phyloP scores from a whole-genome alignment of 2,888 invertebrate species.

The Nesidiocoris tenuis region DNA sequence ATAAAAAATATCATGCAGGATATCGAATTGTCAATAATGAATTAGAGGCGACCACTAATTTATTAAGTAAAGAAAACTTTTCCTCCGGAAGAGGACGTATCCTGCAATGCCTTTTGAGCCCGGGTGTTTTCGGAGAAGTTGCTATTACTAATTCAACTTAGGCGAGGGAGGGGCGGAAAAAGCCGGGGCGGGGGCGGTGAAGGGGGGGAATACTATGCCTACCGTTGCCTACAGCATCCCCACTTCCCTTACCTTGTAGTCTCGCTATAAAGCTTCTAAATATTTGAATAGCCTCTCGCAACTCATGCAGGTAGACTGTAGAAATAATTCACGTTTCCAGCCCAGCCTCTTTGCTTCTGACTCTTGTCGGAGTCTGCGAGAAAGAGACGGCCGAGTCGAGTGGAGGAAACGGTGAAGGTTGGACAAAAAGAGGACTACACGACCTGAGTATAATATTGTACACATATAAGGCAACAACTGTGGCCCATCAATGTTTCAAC shows the following conservation, averaged over 20 bases:
- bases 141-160: conserved; percentile 49
- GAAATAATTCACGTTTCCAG: conserved; percentile 50
- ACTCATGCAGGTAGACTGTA: conserved; percentile 50
- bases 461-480: conserved; percentile 17
- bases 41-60: conserved; percentile 50
- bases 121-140: conserved; percentile 50
- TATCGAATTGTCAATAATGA: conserved; percentile 51
- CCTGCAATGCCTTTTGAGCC: conserved; percentile 48
- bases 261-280: conserved; percentile 50
- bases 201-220: conserved; percentile 36
- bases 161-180: conserved; percentile 26
- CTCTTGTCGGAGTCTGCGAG: not conserved
- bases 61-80: conserved; percentile 49
- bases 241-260: conserved; percentile 7
- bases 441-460: conserved; percentile 9
- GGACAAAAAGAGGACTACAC: not conserved
- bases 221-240: conserved; percentile 20
- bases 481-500: conserved; percentile 15
- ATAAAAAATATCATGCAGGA: conserved; percentile 47
- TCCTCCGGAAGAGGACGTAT: not conserved
- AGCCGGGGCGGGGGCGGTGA: conserved; percentile 8
- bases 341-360: conserved; percentile 47
- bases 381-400: not conserved
- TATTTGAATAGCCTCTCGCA: conserved; percentile 49
- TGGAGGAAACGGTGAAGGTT: not conserved